phyloP scores from a whole-genome alignment of 1,140 invertebrate species.

The Temnothorax longispinosus region DNA sequence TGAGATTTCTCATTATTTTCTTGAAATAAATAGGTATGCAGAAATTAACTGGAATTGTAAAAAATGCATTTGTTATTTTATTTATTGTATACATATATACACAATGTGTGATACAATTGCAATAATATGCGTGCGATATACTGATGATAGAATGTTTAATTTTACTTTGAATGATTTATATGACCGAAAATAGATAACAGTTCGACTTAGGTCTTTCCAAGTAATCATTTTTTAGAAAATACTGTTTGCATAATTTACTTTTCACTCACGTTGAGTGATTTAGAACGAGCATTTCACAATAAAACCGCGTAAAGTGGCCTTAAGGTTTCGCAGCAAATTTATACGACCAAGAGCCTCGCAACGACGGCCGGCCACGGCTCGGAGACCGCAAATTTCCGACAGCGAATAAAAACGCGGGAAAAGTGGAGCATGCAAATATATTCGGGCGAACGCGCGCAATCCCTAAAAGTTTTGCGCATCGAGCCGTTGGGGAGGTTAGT shows the following conservation, averaged over 20 bases:
- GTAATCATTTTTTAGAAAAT: neutral
- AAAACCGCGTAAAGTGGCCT: conserved; percentile 34
- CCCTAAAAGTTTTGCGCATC: conserved; percentile 71
- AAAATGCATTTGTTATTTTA: neutral
- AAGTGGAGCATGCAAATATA: conserved; percentile 76
- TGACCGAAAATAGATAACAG: neutral
- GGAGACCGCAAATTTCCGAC: conserved; percentile 68
- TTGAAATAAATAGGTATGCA: neutral
- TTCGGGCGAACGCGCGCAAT: conserved; percentile 71
- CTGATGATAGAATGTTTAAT: neutral
- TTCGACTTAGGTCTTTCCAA: neutral
- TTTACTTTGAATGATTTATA: neutral
- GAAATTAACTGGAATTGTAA: neutral
- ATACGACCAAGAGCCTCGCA: conserved; percentile 33
- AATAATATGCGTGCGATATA: neutral
- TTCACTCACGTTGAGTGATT: neutral
- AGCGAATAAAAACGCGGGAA: conserved; percentile 72
- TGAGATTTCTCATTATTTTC: neutral
- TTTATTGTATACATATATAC: neutral
- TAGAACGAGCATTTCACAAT: neutral
- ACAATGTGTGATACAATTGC: neutral
- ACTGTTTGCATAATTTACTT: neutral
- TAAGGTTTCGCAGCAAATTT: conserved; percentile 49
- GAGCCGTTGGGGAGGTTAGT: conserved; percentile 30
- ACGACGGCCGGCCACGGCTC: conserved; percentile 23